phyloP scores from a whole-genome alignment of 92 coral and sea anemone genomes.

The Pocillopora grandis region DNA sequence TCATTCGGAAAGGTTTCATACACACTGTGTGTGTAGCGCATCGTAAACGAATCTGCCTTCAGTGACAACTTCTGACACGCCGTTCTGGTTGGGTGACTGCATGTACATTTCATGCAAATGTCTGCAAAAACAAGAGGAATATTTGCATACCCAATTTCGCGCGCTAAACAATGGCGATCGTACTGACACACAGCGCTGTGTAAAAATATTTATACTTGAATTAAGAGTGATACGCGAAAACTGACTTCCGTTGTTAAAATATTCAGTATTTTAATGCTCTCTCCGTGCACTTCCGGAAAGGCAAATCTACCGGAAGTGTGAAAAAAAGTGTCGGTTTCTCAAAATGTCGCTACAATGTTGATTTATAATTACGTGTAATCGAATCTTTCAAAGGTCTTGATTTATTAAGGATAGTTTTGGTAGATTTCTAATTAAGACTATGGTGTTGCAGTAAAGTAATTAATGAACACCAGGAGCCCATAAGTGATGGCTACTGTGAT shows the following conservation, averaged over 20 bases:
- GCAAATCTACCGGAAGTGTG: background rate
- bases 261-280: background rate
- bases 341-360: background rate
- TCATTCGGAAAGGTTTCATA: constrained; percentile 13
- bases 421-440: background rate
- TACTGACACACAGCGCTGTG: background rate
- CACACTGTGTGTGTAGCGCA: constrained; percentile 20
- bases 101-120: constrained; percentile 94
- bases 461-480: background rate
- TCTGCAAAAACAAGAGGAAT: constrained; percentile 41
- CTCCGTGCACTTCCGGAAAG: background rate
- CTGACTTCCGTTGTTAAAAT: background rate
- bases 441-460: background rate
- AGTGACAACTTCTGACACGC: constrained; percentile 62
- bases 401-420: background rate
- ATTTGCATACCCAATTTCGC: constrained; percentile 73
- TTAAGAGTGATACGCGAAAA: background rate
- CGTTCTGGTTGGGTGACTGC: constrained; percentile 75
- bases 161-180: constrained; percentile 12
- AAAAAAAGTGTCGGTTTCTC: background rate
- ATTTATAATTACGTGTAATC: background rate
- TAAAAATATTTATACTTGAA: background rate
- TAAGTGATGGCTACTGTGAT: background rate
- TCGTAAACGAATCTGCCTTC: constrained; percentile 37
- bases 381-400: background rate